Conservation (phyloP, 2,888 invertebrate species). For the Hyalella azteca region DNA sequence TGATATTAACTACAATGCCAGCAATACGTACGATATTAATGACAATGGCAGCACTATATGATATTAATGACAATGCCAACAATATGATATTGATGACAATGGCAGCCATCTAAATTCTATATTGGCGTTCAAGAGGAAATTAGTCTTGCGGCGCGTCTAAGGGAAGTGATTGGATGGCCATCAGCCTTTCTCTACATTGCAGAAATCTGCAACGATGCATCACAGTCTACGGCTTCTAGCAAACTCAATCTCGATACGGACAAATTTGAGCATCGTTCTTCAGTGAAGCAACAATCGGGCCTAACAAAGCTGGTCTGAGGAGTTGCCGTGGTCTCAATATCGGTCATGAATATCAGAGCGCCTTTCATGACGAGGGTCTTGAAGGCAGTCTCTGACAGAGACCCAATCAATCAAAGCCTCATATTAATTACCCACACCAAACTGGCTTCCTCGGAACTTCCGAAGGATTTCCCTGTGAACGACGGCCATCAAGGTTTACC, state of each 20-base stretch:
- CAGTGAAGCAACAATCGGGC: background rate
- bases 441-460: conserved; percentile 25
- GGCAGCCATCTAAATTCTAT: too few relatives aligned
- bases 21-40: too few relatives aligned
- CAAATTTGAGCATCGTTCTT: background rate
- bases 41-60: too few relatives aligned
- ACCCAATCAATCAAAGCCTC: conserved; percentile 33
- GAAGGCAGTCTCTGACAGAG: conserved; percentile 16
- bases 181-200: too few relatives aligned
- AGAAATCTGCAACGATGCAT: background rate
- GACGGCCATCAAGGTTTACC: conserved; percentile 7
- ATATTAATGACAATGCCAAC: too few relatives aligned
- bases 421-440: conserved; percentile 35
- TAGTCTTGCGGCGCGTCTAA: too few relatives aligned
- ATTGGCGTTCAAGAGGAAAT: too few relatives aligned
- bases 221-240: background rate
- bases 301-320: background rate
- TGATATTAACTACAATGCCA: too few relatives aligned
- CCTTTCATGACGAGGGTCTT: conserved; percentile 24
- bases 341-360: conserved; percentile 12
- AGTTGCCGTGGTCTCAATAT: background rate
- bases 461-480: conserved; percentile 9
- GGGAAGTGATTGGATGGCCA: too few relatives aligned
- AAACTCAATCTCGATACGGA: background rate
- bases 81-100: too few relatives aligned